Conservation (phyloP, 2,888 invertebrate genomes). For the Diplazon laetatorius region DNA sequence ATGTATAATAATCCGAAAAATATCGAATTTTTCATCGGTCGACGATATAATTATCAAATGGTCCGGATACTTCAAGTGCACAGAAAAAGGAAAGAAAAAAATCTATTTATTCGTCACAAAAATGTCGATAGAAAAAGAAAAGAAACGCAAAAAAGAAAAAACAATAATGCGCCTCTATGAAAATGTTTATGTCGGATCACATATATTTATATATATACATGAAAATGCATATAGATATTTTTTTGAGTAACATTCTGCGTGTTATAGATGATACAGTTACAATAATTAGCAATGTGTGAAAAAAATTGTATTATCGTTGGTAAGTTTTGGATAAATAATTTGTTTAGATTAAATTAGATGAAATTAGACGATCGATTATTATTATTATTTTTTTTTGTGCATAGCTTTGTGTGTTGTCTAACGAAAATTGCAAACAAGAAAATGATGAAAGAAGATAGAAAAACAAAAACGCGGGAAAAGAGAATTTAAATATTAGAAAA, state of each 20-base stretch:
- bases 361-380: constrained; percentile 42
- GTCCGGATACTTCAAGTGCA: no score
- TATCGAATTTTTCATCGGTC: no score
- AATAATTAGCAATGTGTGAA: constrained; percentile 74
- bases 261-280: constrained; percentile 74
- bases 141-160: no score
- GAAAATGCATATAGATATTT: constrained; percentile 68
- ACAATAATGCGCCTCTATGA: no score
- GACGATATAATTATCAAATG: no score
- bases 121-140: no score
- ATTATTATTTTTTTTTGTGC: no score
- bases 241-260: constrained; percentile 73
- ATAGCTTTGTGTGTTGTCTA: constrained; percentile 52
- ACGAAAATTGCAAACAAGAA: constrained; percentile 21
- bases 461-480: constrained; percentile 30
- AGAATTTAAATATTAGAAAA: constrained; percentile 23
- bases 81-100: no score
- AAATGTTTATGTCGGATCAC: constrained; percentile 47
- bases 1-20: no score
- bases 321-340: constrained; percentile 74
- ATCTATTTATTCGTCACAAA: no score
- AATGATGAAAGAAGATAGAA: neutral
- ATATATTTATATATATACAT: constrained; percentile 65
- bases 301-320: constrained; percentile 77
- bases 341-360: constrained; percentile 70